Evolutionary conservation across 2,888 invertebrate species (phyloP), one percentile per base, ranked within the genome.

Genomic region (Thereva unica): DNA sequence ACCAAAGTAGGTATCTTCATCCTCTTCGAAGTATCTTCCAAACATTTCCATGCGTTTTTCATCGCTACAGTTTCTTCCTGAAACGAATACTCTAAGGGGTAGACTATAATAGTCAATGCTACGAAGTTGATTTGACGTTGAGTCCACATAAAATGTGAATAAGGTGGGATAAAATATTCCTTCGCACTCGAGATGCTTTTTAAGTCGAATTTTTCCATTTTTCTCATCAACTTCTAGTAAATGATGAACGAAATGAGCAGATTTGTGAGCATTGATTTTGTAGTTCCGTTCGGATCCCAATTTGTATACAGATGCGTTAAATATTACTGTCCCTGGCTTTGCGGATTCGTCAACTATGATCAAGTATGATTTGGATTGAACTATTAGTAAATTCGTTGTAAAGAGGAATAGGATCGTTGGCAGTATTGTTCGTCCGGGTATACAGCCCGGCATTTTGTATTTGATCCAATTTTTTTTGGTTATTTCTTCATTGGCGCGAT

Each of bases 61-160:
- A 67, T 87, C 83, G 65, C 85, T 87, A 74, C 91, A 91, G 73
- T 86, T 85, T 70, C 85, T 84, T 0, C 92, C 92, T 8, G 88
- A 85, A 42, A 93, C 87, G 71, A 92, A 84, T 64, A 92, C 85
- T 71, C 92, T 83, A 68, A 93, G 83, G 1, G 92, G 92, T 66
- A 92, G 78, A 75, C 92, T 91, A 76, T 91, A 92, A 77, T 92
- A 93, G 76, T 92, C 91, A 70, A 93, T 90, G 72, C 90, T 90
- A 55, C 89, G 84, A 70, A 91, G 83, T 64, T 90, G 83, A 74
- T 89, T 91, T 70, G 92, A 91, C 59, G 90, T 90, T 42, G 93
- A 93, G 78, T 94, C 93, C 69, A 94, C 89, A 79, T 92, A 91
- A 76, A 93, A 86, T 4, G 92, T 93, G 78, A 94, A 93, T 66